These are phyloP conservation scores for Polyergus mexicanus DNA, from an alignment of 1,140 invertebrate species.

Conservation along the genomic window DNA sequence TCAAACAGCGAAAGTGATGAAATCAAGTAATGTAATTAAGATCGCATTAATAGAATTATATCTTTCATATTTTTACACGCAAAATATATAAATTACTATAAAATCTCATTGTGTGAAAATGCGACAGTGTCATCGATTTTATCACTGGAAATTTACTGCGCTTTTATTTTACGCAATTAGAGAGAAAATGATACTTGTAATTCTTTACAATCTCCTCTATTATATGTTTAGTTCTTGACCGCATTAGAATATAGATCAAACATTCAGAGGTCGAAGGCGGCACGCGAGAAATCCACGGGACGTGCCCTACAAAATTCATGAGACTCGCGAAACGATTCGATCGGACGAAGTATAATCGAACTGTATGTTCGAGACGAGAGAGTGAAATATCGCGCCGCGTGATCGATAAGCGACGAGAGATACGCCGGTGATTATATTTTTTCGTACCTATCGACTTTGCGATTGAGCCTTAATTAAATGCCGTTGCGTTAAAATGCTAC, in stretches of 20 bases:
- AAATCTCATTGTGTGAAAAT: not conserved
- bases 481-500: not conserved
- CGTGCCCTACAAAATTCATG: conserved; percentile 67
- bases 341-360: conserved; percentile 44
- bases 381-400: conserved; percentile 43
- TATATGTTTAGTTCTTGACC: conserved; percentile 20
- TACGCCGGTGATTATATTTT: not conserved
- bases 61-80: not conserved
- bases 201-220: not conserved
- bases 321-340: conserved; percentile 56
- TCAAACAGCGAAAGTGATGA: conserved; percentile 5
- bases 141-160: not conserved
- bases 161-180: not conserved
- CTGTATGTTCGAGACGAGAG: conserved; percentile 1
- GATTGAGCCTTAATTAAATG: conserved; percentile 22
- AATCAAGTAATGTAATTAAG: not conserved
- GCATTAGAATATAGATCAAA: conserved; percentile 42
- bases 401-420: conserved; percentile 22
- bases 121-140: not conserved
- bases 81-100: not conserved
- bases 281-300: conserved; percentile 37
- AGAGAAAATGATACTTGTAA: not conserved
- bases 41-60: not conserved
- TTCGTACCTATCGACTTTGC: not conserved
- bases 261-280: not conserved